Percentiles rank a stretch among this genome's conserved stretches.
phyloP scores from a whole-genome alignment of 2,888 invertebrate species.

The Thecocarcelia acutangulata region DNA sequence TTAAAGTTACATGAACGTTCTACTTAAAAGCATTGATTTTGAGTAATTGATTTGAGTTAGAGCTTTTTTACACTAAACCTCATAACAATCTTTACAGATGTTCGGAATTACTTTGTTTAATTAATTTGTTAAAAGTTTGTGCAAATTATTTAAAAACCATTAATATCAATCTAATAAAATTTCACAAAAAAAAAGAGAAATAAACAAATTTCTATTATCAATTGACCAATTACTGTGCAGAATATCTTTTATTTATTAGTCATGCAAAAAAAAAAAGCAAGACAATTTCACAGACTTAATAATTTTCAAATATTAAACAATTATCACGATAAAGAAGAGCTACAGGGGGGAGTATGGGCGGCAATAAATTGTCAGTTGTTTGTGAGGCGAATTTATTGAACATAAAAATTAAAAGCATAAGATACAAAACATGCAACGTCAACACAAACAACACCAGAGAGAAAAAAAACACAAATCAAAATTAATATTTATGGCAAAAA shows the following conservation, averaged over 20 bases:
- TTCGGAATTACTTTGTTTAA: neutral
- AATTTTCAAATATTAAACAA: neutral
- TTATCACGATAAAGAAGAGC: neutral
- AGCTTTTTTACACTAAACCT: no score
- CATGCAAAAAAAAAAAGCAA: conserved; percentile 47
- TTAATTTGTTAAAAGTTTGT: neutral
- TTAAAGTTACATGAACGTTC: no score
- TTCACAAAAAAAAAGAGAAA: neutral
- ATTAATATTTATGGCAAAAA: conserved; percentile 64
- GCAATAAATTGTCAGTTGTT: conserved; percentile 10
- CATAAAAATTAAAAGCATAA: conserved; percentile 22
- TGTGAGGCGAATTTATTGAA: conserved; percentile 19
- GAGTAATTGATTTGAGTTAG: no score
- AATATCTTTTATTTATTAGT: conserved; percentile 38
- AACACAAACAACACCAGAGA: conserved; percentile 13
- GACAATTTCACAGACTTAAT: conserved; percentile 19
- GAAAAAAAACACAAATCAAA: conserved; percentile 53
- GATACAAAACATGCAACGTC: neutral
- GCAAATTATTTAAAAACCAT: conserved; percentile 52
- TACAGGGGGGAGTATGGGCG: neutral
- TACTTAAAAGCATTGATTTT: no score
- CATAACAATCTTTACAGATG: no score
- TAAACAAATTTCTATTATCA: conserved; percentile 41
- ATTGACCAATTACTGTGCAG: conserved; percentile 33
- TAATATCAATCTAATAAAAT: conserved; percentile 54